Percentiles rank a stretch among this genome's conserved stretches.
Conservation (phyloP, 2,888 invertebrate genomes). For the Onchidella celtica region DNA sequence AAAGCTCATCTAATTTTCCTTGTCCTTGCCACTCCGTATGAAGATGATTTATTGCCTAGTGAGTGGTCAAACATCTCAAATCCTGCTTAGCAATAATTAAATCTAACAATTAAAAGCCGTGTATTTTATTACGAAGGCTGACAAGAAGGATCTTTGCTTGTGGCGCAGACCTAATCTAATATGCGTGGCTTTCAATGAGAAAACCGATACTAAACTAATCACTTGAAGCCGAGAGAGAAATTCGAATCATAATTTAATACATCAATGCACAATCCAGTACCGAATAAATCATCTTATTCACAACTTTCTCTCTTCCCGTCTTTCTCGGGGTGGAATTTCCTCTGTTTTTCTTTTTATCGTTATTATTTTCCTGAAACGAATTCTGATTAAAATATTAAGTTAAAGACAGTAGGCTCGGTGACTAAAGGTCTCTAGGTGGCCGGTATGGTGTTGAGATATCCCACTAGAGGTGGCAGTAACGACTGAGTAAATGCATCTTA, state of each 20-base stretch:
- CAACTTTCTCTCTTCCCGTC: background rate
- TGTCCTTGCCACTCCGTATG: no score
- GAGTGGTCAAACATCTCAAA: background rate
- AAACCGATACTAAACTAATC: slow-evolving; percentile 46
- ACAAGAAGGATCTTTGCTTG: slow-evolving; percentile 13
- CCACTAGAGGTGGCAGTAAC: slow-evolving; percentile 11
- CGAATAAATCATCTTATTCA: slow-evolving; percentile 25
- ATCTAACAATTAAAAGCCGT: slow-evolving; percentile 31
- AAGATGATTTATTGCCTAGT: no score
- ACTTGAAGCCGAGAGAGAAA: slow-evolving; percentile 19
- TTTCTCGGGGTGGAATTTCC: background rate
- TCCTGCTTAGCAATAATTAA: slow-evolving; percentile 23
- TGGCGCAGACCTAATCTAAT: slow-evolving; percentile 28
- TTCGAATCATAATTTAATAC: slow-evolving; percentile 49
- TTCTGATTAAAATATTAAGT: background rate
- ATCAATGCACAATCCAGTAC: slow-evolving; percentile 24
- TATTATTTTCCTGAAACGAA: background rate
- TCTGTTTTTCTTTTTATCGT: background rate
- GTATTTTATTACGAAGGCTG: slow-evolving; percentile 27
- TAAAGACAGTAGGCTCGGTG: background rate
- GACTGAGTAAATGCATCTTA: slow-evolving; percentile 33
- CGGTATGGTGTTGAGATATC: background rate
- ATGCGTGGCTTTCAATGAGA: slow-evolving; percentile 4
- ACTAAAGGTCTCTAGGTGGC: background rate
- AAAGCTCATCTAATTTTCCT: no score